Base-by-base conservation (phyloP, 2,113 vertebrate species). In the Climacteris rufus region DNA sequence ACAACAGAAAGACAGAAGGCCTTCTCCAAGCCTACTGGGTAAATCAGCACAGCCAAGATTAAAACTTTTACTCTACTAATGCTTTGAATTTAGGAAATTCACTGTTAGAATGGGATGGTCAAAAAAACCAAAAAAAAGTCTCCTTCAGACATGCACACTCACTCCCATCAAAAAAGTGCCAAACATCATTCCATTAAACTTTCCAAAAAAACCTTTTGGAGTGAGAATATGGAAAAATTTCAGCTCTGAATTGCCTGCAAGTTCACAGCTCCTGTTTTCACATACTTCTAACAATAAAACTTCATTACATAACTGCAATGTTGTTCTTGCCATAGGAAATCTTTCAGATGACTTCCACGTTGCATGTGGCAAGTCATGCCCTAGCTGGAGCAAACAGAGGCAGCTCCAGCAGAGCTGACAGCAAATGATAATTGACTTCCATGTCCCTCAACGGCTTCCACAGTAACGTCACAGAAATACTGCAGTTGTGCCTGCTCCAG, bases 261-360 rank as follows among this genome's bases (percentile, higher is more conserved):
- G 87, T 94, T 95, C 74, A 12, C 88, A 94, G 92, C 96, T 96
- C 90, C 93, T 76, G 93, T 96, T 96, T 95, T 78, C 85, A 95
- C 68, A 74, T 63, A 54, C 56, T 93, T 90, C 44, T 42, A 85
- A 83, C 76, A 85, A 79, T 59, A 83, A 84, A 50, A 3, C 25
- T 33, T 44, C 63, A 90, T 92, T 94, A 88, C 92, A 40, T 81
- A 94, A 88, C 76, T 77, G 75, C 63, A 74, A 2, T 4, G 54
- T 9, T 94, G 87, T 15, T 91, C 78, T 66, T 83, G 93, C 75
- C 95, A 77, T 27, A 66, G 79, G 68, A 96, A 40, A 66, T 60
- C 82, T 88, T 66, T 90, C 72, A 63, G 76, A 75, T 71, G 39
- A 37, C n/a, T 94, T 95, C 92, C 88, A 90, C 7, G 52, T 90